Evolutionary conservation across 2,888 invertebrate species (phyloP), one percentile per base, ranked within the genome.

Genomic region (Spialia ferax): DNA sequence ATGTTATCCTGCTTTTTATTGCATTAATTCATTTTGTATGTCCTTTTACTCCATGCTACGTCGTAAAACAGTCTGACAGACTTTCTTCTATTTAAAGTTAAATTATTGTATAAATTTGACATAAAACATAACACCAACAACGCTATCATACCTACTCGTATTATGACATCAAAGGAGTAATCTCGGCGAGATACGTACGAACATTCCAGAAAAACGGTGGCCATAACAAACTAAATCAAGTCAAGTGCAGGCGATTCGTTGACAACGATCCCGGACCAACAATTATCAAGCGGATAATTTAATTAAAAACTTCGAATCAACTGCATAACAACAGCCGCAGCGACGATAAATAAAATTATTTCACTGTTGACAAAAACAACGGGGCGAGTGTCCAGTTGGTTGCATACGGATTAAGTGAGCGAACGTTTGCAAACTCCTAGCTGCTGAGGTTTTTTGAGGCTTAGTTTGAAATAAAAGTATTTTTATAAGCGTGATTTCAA

Each of bases 281-380:
- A 87, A 86, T 87, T 85, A 85, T 82, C 81, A 84, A 85, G 82
- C 82, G 81, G 83, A 89, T 90, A 89, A 90, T 87, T 89, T 84
- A 85, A 90, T 89, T 89, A 86, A 88, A 87, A 90, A 88, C 81
- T 88, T 83, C 75, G 79, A 84, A 80, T 82, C 79, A 79, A 81
- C 85, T 77, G 77, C 75, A 74, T 73, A 75, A 77, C 80, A 78
- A 81, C 83, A 79, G 76, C 78, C 79, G 78, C 79, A 79, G 80
- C 80, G 79, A 79, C 88, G 75, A 87, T 90, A 90, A 66, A 91
- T 89, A 91, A 89, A 88, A 89, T 87, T 86, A 87, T 85, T 86
- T 80, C 73, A 79, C 74, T 74, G 76, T 76, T 70, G 57, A 77
- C 74, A 79, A 77, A 77, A 76, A 74, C 70, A 73, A 72, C 55